Evolutionary conservation across 2,888 invertebrate genomes (phyloP), one percentile per base, ranked within the genome.

Genomic region (Mechanitis messenoides): DNA sequence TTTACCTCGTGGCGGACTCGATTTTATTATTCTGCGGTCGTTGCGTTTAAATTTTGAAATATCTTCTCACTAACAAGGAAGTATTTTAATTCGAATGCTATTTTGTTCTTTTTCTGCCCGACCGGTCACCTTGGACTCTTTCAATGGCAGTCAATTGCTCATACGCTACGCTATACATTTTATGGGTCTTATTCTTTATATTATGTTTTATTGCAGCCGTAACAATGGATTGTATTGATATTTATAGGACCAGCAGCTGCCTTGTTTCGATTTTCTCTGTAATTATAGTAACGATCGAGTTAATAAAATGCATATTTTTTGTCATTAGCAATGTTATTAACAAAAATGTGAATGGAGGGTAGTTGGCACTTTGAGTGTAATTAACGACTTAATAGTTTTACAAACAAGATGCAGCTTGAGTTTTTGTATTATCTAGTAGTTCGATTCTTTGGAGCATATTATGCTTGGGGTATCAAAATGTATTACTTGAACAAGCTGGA

Each of bases 1-100:
- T 89, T 89, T 88, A 86, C 87, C 83, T 85, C 77, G 79, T 78
- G 76, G 78, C 20, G 20, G 20, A 79, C 78, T 82, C 84, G 85
- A 85, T 85, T 86, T 85, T 84, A 83, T 74, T 75, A 77, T 77
- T 78, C 73, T 83, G 82, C 72, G 80, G 83, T 81, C 79, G 77
- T 59, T 60, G 47, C 58, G 65, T 74, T 74, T 71, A 72, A 75
- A 7, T 31, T 7, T 6, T 3, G 28, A 31, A 72, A 74, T 72
- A 71, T 72, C 58, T 70, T 65, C 66, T 63, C 68, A 61, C 69
- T 74, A 77, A 78, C 75, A 73, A 73, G 77, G 74, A 77, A 78
- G 74, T 70, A 55, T 71, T 72, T 69, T 74, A 62, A 72, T 73
- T 73, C 70, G 71, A 67, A 68, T 61, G 70, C 63, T 62, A 64